Evolutionary conservation across 2,113 vertebrate species (phyloP).

Genomic region (Barnardius zonarius): DNA sequence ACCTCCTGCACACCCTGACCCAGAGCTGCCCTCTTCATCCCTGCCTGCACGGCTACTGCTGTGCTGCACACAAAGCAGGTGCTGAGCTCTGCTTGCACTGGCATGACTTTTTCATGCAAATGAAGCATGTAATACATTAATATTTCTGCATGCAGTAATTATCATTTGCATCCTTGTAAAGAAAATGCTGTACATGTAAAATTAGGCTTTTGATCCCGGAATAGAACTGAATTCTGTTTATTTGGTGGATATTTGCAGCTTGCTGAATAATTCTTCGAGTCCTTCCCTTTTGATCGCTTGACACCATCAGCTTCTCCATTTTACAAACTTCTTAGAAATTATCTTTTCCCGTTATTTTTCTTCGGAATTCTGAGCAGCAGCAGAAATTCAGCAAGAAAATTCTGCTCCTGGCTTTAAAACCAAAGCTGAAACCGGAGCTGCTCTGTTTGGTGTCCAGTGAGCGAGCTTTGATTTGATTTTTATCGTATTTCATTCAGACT

Average conservation of each 20-base stretch:
- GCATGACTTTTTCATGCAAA: not conserved
- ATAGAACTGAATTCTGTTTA: not conserved
- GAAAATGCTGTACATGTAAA: not conserved
- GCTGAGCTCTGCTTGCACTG: not conserved
- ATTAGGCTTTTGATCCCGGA: not conserved
- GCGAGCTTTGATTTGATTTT: slow-evolving; percentile 52
- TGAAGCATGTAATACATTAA: not conserved
- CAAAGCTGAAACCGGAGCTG: slow-evolving; percentile 27
- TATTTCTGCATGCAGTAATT: not conserved
- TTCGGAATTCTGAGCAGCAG: not conserved
- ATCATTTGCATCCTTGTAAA: not conserved
- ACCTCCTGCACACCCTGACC: not conserved
- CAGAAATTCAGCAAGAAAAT: slow-evolving; percentile 6
- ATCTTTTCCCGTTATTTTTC: not conserved
- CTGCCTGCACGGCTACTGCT: not conserved
- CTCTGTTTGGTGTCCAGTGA: slow-evolving; percentile 15
- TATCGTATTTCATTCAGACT: slow-evolving; percentile 47
- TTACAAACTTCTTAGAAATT: not conserved
- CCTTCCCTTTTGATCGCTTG: not conserved
- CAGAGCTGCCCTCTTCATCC: not conserved
- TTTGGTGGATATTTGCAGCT: not conserved
- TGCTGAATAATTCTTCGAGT: not conserved
- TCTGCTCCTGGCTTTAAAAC: slow-evolving; percentile 23
- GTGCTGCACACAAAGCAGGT: not conserved
- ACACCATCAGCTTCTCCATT: not conserved